These are phyloP conservation scores for Acanthosepion pharaonis DNA, from an alignment of 2,888 invertebrate genomes.

Conservation along the genomic window DNA sequence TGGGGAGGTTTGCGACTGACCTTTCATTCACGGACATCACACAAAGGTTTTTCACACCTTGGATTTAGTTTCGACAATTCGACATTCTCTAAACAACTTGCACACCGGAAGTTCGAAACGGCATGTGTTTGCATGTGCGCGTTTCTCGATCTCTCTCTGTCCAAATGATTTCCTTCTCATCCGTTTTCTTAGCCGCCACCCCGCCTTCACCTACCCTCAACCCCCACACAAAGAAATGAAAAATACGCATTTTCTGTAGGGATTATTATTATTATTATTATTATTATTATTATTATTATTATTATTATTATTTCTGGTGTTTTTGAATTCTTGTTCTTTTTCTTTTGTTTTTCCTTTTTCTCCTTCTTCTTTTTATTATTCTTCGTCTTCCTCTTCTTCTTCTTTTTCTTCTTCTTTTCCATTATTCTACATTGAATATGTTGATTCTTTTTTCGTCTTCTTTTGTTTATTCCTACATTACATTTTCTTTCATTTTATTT, in stretches of 20 bases:
- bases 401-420: not conserved
- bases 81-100: not conserved
- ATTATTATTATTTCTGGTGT: no score
- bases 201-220: not conserved
- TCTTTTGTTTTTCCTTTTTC: no score
- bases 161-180: not conserved
- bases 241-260: no score
- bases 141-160: not conserved
- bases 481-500: no score
- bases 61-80: slow-evolving; percentile 2
- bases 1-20: not conserved
- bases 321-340: no score
- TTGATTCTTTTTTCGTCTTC: no score
- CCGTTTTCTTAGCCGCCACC: not conserved
- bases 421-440: no score
- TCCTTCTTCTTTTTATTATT: no score
- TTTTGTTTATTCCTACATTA: no score
- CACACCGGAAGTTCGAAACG: slow-evolving; percentile 6
- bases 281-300: no score
- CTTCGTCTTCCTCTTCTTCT: not conserved
- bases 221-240: no score
- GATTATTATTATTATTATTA: no score
- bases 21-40: slow-evolving; percentile 33
- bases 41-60: slow-evolving; percentile 18
- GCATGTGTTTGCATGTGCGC: not conserved